These are phyloP conservation scores for Pandemis cinnamomeana DNA, from an alignment of 2,888 invertebrate species.

Conservation along the genomic window DNA sequence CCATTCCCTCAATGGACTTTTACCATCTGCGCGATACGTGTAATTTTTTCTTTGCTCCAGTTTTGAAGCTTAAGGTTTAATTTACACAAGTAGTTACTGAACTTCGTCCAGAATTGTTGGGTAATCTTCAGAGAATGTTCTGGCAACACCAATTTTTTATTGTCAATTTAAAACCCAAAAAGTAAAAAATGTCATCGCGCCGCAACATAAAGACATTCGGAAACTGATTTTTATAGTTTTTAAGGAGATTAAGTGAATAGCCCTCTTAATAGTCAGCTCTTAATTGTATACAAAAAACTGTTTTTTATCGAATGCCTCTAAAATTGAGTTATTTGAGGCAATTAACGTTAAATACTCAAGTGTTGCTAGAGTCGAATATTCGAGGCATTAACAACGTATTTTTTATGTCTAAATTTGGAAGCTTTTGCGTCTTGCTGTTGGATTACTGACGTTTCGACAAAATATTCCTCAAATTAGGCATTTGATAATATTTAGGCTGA, in stretches of 20 bases:
- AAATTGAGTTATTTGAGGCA: conserved; percentile 31
- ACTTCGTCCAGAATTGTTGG: too few species aligned
- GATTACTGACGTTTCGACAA: too few species aligned
- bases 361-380: background rate
- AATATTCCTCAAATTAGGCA: too few species aligned
- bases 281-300: conserved; percentile 60
- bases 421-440: too few species aligned
- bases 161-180: conserved; percentile 46
- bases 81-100: too few species aligned
- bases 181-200: conserved; percentile 51
- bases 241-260: conserved; percentile 68
- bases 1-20: too few species aligned
- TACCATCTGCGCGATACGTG: too few species aligned
- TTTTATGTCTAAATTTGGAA: background rate
- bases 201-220: conserved; percentile 56
- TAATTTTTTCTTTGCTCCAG: too few species aligned
- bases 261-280: conserved; percentile 66
- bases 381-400: background rate
- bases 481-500: too few species aligned
- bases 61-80: too few species aligned
- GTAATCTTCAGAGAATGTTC: background rate
- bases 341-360: conserved; percentile 6
- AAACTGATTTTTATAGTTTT: conserved; percentile 56
- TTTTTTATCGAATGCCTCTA: conserved; percentile 24
- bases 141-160: conserved; percentile 45